Conservation (phyloP, 2,888 invertebrate species). For the Caenorhabditis angaria region DNA sequence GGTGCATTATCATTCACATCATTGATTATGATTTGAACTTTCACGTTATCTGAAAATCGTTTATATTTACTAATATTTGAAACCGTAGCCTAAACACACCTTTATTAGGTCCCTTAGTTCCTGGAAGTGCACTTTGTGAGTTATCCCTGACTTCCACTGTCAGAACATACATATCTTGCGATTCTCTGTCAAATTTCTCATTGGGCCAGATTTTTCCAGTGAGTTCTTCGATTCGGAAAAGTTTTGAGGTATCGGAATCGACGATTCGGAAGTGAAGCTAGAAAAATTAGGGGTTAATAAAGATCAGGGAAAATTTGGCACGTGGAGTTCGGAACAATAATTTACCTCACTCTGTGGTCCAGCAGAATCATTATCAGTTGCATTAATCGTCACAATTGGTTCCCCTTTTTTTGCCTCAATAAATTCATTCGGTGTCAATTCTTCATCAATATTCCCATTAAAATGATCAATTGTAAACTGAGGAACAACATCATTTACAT, state of each 20-base stretch:
- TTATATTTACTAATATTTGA: background rate
- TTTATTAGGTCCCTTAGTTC: conserved; percentile 66
- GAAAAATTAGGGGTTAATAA: background rate
- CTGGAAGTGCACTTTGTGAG: conserved; percentile 84
- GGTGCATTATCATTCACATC: conserved; percentile 98
- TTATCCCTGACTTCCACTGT: conserved; percentile 96
- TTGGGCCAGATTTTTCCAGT: conserved; percentile 80
- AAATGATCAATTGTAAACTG: conserved; percentile 70
- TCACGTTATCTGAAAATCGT: conserved; percentile 78
- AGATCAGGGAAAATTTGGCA: too few species aligned
- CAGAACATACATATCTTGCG: conserved; percentile 93
- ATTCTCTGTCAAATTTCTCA: conserved; percentile 86
- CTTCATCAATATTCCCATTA: conserved; percentile 69
- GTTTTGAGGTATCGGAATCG: conserved; percentile 49
- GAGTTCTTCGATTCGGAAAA: conserved; percentile 91
- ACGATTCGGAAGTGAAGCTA: conserved; percentile 66
- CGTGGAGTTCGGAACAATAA: too few species aligned
- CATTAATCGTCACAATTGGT: conserved; percentile 63
- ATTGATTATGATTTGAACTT: conserved; percentile 94
- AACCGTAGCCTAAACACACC: conserved; percentile 45
- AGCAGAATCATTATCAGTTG: conserved; percentile 62
- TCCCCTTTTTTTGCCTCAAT: conserved; percentile 52
- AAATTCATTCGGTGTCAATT: conserved; percentile 65
- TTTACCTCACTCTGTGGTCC: conserved; percentile 64
- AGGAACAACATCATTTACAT: conserved; percentile 88